Evolutionary conservation across 2,113 vertebrate genomes (phyloP), one percentile per base, ranked within the genome.

Genomic region (Stercorarius parasiticus): DNA sequence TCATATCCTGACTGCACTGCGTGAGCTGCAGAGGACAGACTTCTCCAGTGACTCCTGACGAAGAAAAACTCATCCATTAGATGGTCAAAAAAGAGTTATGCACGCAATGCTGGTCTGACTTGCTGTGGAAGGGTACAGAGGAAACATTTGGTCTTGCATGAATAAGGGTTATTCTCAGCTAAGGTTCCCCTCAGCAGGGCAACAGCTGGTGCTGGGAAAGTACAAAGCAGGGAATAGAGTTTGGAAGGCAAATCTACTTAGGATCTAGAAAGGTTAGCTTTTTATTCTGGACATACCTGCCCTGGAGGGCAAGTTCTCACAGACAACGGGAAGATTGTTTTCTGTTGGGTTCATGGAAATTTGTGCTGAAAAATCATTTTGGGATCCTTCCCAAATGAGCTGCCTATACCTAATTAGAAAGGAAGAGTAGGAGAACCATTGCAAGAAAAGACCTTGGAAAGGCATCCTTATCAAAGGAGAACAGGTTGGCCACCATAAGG

Each of bases 51-150:
- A 71, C 43, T 72, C 59, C 49, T 69, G 61, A 52, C 42, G 52
- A 88, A 90, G 69, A 59, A 30, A 65, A 69, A 47, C 52, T 77
- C 73, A 50, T 43, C n/a, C 70, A 23, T 64, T 71, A 88, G 14
- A 52, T 16, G 34, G 16, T 30, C 76, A 82, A 66, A 80, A 86
- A 26, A 77, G 23, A 3, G 2, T 70, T 55, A 67, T 0, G 1
- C 0, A 0, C 38, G 10, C 22, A 9, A 38, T 8, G n/a, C 14
- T 16, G 19, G 40, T 80, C 82, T 73, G 62, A 52, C 22, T 53
- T 50, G 36, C 29, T 71, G 55, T 19, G 29, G 32, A 76, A 83
- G 18, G 52, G 20, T 43, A 58, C 5, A 79, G 62, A 86, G 52
- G 71, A 82, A 65, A 76, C n/a, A 58, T 43, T 26, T 67, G 56